Base-by-base conservation (phyloP, 1,140 invertebrate species). In the Dinothrombium tinctorium region DNA sequence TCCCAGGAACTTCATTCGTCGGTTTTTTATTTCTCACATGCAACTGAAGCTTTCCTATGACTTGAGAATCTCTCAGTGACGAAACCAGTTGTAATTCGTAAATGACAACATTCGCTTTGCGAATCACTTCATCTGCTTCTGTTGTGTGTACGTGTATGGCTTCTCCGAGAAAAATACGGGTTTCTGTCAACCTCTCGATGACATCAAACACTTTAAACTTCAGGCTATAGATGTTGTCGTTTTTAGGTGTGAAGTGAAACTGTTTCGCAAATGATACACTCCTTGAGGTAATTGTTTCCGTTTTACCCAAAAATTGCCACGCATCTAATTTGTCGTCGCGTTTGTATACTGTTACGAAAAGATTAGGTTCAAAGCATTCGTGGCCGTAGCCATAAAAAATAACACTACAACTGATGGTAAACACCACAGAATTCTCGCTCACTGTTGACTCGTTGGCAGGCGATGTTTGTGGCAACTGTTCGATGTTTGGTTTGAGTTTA, bases 281-380 rank as follows among this genome's bases (percentile, higher is more conserved):
- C 14, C 20, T n/a, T 26, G 42, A 44, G 21, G 20, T 11, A 25
- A 39, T 23, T 6, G 21, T 15, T 36, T 44, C 42, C 2, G 42
- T 44, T 26, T 36, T 32, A 6, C 21, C 37, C 8, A 44, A 14
- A 25, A 17, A 44, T 24, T 21, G 12, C 42, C 42, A 44, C 6
- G n/a, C n/a, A 17, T 19, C 36, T 11, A 33, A 32, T 40, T 15
- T 25, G n/a, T 40, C n/a, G 9, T 23, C 25, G 19, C 37, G 23
- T 9, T 17, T 24, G 26, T 20, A 44, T 1, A 44, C 28, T 7
- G n/a, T 28, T 2, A 44, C 15, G 22, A 37, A 38, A 19, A 44
- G 4, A 4, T n/a, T 12, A 8, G 42, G 42, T 19, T 38, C 33
- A 2, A 43, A 25, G 2, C 7, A 8, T 11, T 2, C 8, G 2